Conservation (phyloP, 2,888 invertebrate genomes). For the Leucania comma region DNA sequence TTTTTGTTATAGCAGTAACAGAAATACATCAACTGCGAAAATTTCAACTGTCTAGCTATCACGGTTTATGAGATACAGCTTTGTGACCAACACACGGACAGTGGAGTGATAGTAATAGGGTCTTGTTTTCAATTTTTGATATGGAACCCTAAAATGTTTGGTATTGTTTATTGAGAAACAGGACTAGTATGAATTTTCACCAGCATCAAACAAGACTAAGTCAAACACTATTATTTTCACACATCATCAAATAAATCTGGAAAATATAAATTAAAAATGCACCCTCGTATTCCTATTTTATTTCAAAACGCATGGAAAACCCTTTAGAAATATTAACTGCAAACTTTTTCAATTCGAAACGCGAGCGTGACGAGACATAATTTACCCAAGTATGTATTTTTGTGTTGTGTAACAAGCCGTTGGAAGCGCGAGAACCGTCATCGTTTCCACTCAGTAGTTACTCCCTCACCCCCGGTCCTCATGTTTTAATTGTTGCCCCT, state of each 20-base stretch:
- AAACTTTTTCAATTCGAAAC: constrained; percentile 66
- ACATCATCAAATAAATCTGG: constrained; percentile 24
- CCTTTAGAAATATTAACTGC: constrained; percentile 60
- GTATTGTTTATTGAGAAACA: neutral
- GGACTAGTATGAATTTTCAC: neutral
- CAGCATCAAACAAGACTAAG: neutral
- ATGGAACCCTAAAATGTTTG: too few species aligned
- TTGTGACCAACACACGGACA: too few species aligned
- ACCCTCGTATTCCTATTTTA: constrained; percentile 42
- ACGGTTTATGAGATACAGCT: too few species aligned
- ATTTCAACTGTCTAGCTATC: too few species aligned
- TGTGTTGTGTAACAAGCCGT: constrained; percentile 74
- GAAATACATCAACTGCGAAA: too few species aligned
- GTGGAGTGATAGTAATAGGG: too few species aligned
- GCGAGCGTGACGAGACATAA: constrained; percentile 81
- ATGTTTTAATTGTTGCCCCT: constrained; percentile 88
- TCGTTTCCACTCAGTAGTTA: constrained; percentile 87
- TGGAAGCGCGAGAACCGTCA: constrained; percentile 76
- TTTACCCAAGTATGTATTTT: constrained; percentile 82
- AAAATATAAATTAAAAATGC: constrained; percentile 48
- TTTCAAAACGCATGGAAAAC: constrained; percentile 54
- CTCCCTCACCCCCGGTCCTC: constrained; percentile 80
- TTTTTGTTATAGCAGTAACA: too few species aligned
- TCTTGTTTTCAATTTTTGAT: too few species aligned
- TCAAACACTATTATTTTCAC: constrained; percentile 7